A percentile compares a stretch with the other conserved stretches of the same genome.
Evolutionary conservation across 23 tunicate species (phyloP).

Genomic region (Diplosoma virens): DNA sequence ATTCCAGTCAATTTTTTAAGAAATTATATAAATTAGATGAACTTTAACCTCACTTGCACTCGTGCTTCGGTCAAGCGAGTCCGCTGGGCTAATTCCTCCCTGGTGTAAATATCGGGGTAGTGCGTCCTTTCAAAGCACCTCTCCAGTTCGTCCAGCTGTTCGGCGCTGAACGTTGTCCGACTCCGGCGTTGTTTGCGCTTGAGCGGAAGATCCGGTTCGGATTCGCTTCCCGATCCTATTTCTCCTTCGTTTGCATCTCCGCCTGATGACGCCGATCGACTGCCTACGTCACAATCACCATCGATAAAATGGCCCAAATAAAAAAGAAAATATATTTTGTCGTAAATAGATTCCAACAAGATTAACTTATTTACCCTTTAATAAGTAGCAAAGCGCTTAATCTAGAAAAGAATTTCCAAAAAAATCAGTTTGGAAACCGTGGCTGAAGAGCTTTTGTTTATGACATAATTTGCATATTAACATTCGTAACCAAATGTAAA

Average conservation of each 20-base stretch:
- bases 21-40: too few relatives aligned
- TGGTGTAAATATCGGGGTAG: constrained; percentile 95
- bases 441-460: too few relatives aligned
- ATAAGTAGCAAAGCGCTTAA: too few relatives aligned
- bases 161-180: constrained; percentile 93
- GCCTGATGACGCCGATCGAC: constrained; percentile 36
- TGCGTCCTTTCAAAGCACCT: constrained; percentile 91
- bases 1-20: too few relatives aligned
- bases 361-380: too few relatives aligned
- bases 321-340: too few relatives aligned
- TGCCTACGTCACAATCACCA: constrained; percentile 31
- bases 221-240: constrained; percentile 75
- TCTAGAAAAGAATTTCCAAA: too few relatives aligned
- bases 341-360: too few relatives aligned
- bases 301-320: too few relatives aligned
- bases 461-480: too few relatives aligned
- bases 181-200: constrained; percentile 95
- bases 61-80: constrained; percentile 91
- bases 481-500: too few relatives aligned
- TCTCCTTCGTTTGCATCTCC: constrained; percentile 63
- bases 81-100: constrained; percentile 92
- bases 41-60: constrained; percentile 96
- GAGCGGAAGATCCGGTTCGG: constrained; percentile 82
- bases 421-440: too few relatives aligned
- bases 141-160: constrained; percentile 94